These are phyloP conservation scores for Procambarus virginalis DNA, from an alignment of 1,140 invertebrate species.

Conservation along the genomic window DNA sequence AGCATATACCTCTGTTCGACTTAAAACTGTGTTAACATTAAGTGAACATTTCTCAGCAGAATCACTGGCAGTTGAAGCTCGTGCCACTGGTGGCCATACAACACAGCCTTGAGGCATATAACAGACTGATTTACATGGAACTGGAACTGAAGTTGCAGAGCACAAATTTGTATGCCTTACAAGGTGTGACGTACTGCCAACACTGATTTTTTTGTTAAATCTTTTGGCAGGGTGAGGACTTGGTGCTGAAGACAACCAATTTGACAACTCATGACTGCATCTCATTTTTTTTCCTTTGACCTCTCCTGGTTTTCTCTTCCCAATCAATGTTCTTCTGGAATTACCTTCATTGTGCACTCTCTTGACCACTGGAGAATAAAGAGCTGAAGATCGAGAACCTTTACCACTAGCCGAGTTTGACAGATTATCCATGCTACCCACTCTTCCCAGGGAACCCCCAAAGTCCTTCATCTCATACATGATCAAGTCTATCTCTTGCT, in stretches of 20 bases:
- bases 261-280: not conserved
- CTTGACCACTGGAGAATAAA: not conserved
- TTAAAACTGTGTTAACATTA: not conserved
- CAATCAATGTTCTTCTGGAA: not conserved
- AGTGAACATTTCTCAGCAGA: not conserved
- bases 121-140: not conserved
- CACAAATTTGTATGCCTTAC: not conserved
- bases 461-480: constrained; percentile 8
- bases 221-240: not conserved
- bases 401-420: not conserved
- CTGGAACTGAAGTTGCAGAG: not conserved
- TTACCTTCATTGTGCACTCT: constrained; percentile 38
- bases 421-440: not conserved
- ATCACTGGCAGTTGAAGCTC: not conserved
- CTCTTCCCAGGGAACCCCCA: not conserved
- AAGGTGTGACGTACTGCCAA: not conserved
- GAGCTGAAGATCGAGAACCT: not conserved
- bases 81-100: constrained; percentile 6
- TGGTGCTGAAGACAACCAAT: constrained; percentile 3
- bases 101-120: constrained; percentile 44
- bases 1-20: not conserved
- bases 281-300: not conserved
- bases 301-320: not conserved
- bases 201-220: not conserved
- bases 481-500: not conserved